A percentile compares a stretch with the other conserved stretches of the same genome.
Conservation (phyloP, 2,113 vertebrate species). For the Charadrius vociferus region DNA sequence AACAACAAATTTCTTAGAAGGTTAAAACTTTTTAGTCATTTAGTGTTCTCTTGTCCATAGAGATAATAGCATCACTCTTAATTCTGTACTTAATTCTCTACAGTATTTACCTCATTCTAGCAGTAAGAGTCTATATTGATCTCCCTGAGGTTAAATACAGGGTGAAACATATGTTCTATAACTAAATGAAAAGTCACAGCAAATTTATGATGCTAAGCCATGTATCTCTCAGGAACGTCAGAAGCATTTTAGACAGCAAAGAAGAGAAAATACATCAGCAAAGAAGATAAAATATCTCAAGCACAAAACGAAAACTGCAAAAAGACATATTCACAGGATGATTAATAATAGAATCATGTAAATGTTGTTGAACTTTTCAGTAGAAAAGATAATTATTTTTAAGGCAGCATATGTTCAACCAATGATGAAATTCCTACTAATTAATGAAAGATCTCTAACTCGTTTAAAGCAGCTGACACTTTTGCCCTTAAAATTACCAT, state of each 20-base stretch:
- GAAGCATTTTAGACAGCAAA: background rate
- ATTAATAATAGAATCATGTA: background rate
- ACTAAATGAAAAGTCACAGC: background rate
- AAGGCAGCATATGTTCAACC: background rate
- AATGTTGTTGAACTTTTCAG: background rate
- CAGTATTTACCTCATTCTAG: background rate
- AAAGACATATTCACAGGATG: background rate
- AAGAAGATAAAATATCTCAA: background rate
- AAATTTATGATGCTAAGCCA: background rate
- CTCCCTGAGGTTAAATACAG: background rate
- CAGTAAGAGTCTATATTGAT: background rate
- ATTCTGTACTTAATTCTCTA: background rate
- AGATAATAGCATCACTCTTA: background rate
- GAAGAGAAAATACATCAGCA: background rate
- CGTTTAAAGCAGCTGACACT: background rate
- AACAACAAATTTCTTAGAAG: background rate
- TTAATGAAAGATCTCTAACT: background rate
- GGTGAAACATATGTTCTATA: background rate
- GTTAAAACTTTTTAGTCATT: background rate
- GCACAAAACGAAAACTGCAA: background rate
- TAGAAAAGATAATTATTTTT: background rate
- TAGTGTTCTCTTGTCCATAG: background rate
- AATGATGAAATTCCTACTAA: background rate
- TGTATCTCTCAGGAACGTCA: background rate
- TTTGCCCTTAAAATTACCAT: background rate